Percentiles rank a stretch among this genome's conserved stretches.
Conservation (phyloP, 2,113 vertebrate species). For the Chlamydotis undulata region DNA sequence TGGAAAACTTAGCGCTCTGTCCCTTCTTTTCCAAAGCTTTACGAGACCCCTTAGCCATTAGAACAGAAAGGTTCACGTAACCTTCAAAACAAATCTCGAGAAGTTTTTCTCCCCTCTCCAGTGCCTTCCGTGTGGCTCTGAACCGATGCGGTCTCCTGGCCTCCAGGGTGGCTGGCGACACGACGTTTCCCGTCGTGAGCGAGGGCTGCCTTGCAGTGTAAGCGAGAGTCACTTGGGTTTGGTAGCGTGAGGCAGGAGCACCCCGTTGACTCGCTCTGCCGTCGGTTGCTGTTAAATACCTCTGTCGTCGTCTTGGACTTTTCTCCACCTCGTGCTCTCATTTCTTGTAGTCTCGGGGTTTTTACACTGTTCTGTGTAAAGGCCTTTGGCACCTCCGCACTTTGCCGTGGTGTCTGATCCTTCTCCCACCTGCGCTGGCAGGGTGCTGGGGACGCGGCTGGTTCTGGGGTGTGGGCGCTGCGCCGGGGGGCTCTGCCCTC, state of each 20-base stretch:
- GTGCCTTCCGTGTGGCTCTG: not conserved
- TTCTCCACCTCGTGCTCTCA: not conserved
- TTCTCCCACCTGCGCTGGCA: not conserved
- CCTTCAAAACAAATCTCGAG: not conserved
- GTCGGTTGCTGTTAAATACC: not conserved
- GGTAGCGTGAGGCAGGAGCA: not conserved
- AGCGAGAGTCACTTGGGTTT: not conserved
- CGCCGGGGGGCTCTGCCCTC: not conserved
- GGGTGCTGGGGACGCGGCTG: not conserved
- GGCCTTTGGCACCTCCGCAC: not conserved
- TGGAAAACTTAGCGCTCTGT: not conserved
- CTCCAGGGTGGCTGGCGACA: not conserved
- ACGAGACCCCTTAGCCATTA: not conserved
- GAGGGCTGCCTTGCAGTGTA: not conserved
- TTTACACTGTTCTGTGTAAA: not conserved
- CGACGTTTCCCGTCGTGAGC: accelerated
- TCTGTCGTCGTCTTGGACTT: not conserved
- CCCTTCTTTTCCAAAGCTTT: not conserved
- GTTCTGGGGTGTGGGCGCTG: not conserved
- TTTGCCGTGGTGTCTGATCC: accelerated
- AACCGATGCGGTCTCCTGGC: not conserved
- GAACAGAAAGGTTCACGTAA: not conserved
- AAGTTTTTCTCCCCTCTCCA: not conserved
- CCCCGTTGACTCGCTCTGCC: not conserved
- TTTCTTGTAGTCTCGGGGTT: not conserved